phyloP scores from a whole-genome alignment of 2,113 vertebrate genomes.

The Triplophysa rosa region DNA sequence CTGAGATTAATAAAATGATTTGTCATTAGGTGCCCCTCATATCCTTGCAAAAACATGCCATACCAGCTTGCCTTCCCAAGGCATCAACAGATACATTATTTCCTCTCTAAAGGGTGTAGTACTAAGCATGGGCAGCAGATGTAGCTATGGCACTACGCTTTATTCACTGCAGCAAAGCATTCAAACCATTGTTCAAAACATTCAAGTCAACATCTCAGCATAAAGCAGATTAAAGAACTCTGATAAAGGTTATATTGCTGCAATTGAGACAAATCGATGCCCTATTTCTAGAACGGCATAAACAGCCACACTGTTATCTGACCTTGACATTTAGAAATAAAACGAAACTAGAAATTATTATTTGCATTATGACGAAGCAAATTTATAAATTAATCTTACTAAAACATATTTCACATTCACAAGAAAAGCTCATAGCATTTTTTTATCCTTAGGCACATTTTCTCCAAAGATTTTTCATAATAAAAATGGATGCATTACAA shows the following conservation, averaged over 20 bases:
- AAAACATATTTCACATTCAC: neutral
- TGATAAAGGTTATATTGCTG: constrained; percentile 9
- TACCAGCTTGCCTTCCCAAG: neutral
- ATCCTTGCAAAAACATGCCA: neutral
- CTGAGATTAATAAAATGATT: too few relatives aligned
- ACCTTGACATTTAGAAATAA: neutral
- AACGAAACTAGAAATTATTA: too few relatives aligned
- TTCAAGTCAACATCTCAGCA: neutral
- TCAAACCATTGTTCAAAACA: neutral
- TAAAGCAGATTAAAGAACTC: neutral
- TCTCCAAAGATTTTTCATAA: too few relatives aligned
- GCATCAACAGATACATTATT: neutral
- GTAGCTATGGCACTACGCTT: constrained; percentile 43
- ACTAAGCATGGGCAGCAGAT: constrained; percentile 56
- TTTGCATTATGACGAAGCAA: too few relatives aligned
- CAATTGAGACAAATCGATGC: neutral
- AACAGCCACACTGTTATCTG: neutral
- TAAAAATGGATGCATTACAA: too few relatives aligned
- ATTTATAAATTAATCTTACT: neutral
- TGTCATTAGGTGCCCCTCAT: neutral
- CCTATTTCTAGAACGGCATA: neutral
- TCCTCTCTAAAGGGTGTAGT: constrained; percentile 3
- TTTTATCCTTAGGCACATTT: too few relatives aligned
- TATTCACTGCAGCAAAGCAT: neutral
- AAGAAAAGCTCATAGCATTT: too few relatives aligned